A percentile compares a stretch with the other conserved stretches of the same genome.
These are phyloP conservation scores for Cyclura pinguis DNA, from an alignment of 2,797 vertebrate species.

Conservation along the genomic window DNA sequence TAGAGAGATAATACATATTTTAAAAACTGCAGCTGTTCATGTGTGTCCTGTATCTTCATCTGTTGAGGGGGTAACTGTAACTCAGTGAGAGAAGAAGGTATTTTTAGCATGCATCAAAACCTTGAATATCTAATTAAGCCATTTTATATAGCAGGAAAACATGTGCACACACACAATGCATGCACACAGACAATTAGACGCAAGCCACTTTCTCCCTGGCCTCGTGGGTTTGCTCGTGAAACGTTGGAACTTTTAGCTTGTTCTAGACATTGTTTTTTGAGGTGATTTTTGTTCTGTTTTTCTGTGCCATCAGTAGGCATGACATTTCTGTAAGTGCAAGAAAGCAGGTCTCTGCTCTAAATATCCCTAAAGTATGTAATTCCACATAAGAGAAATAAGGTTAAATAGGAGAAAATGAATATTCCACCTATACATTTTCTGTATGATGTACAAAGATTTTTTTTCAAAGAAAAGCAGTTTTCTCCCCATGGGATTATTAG, in stretches of 20 bases:
- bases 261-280: background rate
- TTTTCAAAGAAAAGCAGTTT: too few relatives aligned
- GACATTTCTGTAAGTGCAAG: background rate
- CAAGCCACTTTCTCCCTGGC: background rate
- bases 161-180: too few relatives aligned
- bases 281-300: background rate
- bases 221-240: too few relatives aligned
- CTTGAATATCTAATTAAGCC: background rate
- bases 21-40: conserved; percentile 12
- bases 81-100: background rate
- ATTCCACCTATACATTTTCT: too few relatives aligned
- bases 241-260: too few relatives aligned
- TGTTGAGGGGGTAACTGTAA: background rate
- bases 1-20: background rate
- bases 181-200: background rate
- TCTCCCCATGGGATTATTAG: too few relatives aligned
- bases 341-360: too few relatives aligned
- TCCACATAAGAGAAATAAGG: background rate
- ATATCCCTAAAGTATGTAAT: background rate
- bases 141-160: background rate
- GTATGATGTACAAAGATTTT: too few relatives aligned
- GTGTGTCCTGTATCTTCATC: background rate
- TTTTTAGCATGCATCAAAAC: background rate
- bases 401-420: too few relatives aligned
- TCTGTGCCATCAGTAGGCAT: background rate